These are phyloP conservation scores for Apeltes quadracus DNA, from an alignment of 2,113 vertebrate genomes.

Conservation along the genomic window DNA sequence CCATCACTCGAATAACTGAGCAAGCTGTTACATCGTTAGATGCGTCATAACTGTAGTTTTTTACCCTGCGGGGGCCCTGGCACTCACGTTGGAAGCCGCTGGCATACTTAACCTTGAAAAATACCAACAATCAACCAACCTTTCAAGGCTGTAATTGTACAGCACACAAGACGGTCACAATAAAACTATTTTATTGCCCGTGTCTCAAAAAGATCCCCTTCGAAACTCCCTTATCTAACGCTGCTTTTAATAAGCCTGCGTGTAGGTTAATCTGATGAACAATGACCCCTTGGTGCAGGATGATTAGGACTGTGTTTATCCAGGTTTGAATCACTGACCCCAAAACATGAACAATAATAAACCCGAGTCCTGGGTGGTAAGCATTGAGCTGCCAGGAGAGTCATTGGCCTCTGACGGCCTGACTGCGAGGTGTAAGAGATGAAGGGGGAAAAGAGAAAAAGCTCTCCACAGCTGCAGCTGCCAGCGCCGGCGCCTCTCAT, in stretches of 20 bases:
- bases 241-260: conserved; percentile 31
- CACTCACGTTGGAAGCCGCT: not conserved
- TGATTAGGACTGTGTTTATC: conserved; percentile 37
- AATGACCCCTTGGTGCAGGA: not conserved
- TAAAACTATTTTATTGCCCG: conserved; percentile 49
- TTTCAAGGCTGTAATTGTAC: conserved; percentile 41
- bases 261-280: conserved; percentile 33
- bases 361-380: conserved; percentile 38
- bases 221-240: conserved; percentile 31
- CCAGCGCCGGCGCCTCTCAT: conserved; percentile 47
- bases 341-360: conserved; percentile 46
- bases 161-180: conserved; percentile 37
- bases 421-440: conserved; percentile 30
- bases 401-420: conserved; percentile 36
- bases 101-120: conserved; percentile 26
- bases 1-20: not conserved
- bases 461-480: conserved; percentile 44
- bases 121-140: conserved; percentile 31
- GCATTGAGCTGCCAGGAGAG: conserved; percentile 51
- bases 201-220: conserved; percentile 58
- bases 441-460: conserved; percentile 41
- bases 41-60: not conserved
- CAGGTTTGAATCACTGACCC: conserved; percentile 48
- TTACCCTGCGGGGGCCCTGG: not conserved
- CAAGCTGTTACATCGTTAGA: not conserved